These are phyloP conservation scores for Zonotrichia leucophrys DNA, from an alignment of 2,113 vertebrate species.

Conservation along the genomic window DNA sequence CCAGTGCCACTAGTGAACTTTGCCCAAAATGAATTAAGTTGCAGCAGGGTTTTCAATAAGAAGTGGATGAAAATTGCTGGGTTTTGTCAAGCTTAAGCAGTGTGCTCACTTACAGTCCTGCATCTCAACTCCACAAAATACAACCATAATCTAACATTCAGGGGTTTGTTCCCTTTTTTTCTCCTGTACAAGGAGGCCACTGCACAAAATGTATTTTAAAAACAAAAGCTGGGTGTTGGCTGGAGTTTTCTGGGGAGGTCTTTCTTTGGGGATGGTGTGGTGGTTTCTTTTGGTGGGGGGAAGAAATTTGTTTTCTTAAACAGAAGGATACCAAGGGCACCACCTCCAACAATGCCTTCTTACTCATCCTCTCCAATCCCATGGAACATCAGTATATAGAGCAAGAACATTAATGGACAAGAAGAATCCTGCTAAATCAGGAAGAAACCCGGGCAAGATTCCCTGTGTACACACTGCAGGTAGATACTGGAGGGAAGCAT, in stretches of 20 bases:
- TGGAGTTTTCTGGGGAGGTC: background rate
- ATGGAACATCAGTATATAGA: background rate
- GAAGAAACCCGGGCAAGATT: background rate
- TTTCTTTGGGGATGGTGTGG: background rate
- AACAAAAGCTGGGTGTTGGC: background rate
- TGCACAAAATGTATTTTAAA: background rate
- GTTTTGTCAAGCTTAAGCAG: background rate
- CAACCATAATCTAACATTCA: background rate
- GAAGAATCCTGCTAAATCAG: background rate
- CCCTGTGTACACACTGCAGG: background rate
- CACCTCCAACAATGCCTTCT: background rate
- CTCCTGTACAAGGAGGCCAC: background rate
- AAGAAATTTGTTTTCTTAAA: background rate
- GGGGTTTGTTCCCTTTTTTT: rapidly evolving
- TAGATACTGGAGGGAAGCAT: background rate
- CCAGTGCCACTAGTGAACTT: background rate
- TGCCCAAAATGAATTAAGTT: background rate
- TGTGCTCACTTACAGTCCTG: background rate
- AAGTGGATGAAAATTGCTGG: background rate
- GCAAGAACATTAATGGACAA: background rate
- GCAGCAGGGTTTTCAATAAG: background rate
- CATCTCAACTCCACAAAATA: background rate
- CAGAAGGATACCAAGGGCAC: background rate
- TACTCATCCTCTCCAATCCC: background rate
- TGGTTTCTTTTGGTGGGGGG: rapidly evolving